Evolutionary conservation across 2,113 vertebrate species (phyloP).

Genomic region (Sitta europaea): DNA sequence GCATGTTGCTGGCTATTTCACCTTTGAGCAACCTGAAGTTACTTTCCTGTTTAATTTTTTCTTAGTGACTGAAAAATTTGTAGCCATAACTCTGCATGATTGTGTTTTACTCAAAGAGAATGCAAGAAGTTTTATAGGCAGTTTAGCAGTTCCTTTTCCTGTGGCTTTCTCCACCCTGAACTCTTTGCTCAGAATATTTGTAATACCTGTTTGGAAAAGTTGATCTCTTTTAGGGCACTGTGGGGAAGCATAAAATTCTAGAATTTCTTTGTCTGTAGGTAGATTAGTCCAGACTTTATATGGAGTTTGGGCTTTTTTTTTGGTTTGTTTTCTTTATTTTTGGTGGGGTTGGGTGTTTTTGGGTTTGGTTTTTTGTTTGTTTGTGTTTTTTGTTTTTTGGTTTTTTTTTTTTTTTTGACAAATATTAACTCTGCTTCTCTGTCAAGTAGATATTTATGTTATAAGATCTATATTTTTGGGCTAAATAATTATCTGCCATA

Average conservation of each 20-base stretch:
- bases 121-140: background rate
- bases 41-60: background rate
- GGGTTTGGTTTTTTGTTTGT: background rate
- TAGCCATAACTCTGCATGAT: background rate
- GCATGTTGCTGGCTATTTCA: background rate
- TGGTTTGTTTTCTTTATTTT: background rate
- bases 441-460: background rate
- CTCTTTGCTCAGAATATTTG: background rate
- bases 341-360: background rate
- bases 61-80: background rate
- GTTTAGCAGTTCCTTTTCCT: background rate
- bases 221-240: background rate
- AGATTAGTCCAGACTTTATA: background rate
- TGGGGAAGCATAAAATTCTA: background rate
- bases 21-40: background rate
- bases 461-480: background rate
- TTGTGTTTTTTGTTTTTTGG: background rate
- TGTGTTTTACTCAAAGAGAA: background rate
- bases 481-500: background rate
- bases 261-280: background rate
- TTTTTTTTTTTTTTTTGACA: background rate
- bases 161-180: background rate
- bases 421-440: background rate
- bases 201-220: background rate
- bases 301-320: background rate